Percentiles rank a stretch among this genome's conserved stretches.
Evolutionary conservation across 2,888 invertebrate species (phyloP).

Genomic region (Podabrus alpinus): DNA sequence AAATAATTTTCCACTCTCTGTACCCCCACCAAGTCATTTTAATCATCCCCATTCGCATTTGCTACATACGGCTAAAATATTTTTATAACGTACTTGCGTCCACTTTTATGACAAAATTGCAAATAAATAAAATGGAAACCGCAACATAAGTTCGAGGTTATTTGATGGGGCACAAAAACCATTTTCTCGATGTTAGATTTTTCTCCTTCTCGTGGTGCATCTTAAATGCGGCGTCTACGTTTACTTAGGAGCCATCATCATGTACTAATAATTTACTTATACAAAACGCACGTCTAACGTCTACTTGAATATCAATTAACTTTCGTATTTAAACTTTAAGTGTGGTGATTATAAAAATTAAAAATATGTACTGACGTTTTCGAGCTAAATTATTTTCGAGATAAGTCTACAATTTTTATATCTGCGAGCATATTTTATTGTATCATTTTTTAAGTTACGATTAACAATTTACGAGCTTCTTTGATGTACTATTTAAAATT

Average conservation of each 20-base stretch:
- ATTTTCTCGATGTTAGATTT: neutral
- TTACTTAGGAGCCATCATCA: neutral
- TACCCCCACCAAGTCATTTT: neutral
- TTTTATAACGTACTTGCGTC: neutral
- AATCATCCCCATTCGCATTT: neutral
- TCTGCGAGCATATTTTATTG: slow-evolving; percentile 16
- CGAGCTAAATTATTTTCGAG: neutral
- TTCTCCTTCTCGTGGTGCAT: neutral
- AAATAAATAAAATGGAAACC: neutral
- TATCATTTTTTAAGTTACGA: slow-evolving; percentile 14
- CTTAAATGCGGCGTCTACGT: neutral
- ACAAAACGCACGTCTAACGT: neutral
- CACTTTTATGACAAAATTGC: neutral
- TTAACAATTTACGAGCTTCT: slow-evolving; percentile 25
- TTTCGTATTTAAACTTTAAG: neutral
- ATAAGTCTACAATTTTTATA: neutral
- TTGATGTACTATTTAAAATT: slow-evolving; percentile 28
- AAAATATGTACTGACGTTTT: neutral
- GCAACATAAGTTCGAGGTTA: neutral
- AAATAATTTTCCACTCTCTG: neutral
- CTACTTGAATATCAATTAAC: neutral
- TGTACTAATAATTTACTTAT: neutral
- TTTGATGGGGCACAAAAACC: neutral
- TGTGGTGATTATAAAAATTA: neutral
- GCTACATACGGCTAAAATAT: neutral